Evolutionary conservation across 2,888 invertebrate genomes (phyloP), one percentile per base, ranked within the genome.

Genomic region (Coleophora flavipennella): DNA sequence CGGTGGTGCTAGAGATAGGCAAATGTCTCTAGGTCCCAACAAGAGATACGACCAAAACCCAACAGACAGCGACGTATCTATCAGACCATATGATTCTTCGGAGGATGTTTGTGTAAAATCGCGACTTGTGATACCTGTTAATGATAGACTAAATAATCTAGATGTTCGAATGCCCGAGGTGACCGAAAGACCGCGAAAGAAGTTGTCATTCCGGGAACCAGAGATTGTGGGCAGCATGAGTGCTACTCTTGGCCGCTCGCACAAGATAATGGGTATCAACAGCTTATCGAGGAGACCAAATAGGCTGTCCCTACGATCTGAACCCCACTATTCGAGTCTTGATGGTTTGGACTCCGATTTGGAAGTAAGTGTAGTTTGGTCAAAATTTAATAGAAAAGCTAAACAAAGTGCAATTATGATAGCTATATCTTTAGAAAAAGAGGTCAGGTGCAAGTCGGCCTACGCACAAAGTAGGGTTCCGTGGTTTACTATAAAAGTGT

Each of bases 171-270:
- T 55, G 39, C 71, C 60, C 34, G 85, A 84, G 35, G 45, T 53
- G 14, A 65, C 65, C 51, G 90, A 88, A 59, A 83, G 90, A 53
- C 93, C 94, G 0, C 86, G 94, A 39, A 95, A 95, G 69, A 95
- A 95, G 67, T 78, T 95, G 9, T 95, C 94, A 8, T 95, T 95
- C 72, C 90, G 93, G 44, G 94, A 95, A 59, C 95, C 95, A 2
- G 93, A 93, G 74, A 91, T 92, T 36, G 84, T 90, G 45, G 68
- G 62, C 39, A 61, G 67, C 42, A 62, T 65, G 13, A 71, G 61
- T 51, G 66, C 68, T 27, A 76, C 73, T 4, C 39, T 74, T 25
- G 75, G 77, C 11, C 68, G 85, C 9, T 80, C 81, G n/a, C 59
- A 68, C 45, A 83, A 81, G 48, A 57, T 73, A 26, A 81, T 83